Base-by-base conservation (phyloP, 2,113 vertebrate species). In the Scopus umbretta region DNA sequence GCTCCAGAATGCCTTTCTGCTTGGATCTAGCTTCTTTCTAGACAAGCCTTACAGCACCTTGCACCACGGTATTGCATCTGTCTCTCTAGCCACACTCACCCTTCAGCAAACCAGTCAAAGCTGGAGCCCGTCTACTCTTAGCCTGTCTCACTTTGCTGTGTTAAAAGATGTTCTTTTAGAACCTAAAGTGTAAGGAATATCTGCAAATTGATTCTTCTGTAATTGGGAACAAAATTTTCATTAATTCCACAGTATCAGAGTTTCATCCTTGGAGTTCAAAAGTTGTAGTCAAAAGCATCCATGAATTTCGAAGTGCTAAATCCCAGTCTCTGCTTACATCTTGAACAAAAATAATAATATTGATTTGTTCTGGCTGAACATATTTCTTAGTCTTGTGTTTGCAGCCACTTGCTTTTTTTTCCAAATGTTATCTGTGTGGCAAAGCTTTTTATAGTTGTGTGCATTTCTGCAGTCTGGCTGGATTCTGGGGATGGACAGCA, bases 41-140 rank as follows among this genome's bases (percentile, higher is more conserved):
- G 63, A 8, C 16, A 38, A 79, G 55, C 8, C 22, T 50, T 38
- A 0, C n/a, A 72, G 56, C 58, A 16, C 26, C 36, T 91, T 36
- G 2, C n/a, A 15, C n/a, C 3, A 0, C 43, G 50, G 74, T 40
- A 6, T 40, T 21, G 10, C 45, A 9, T 25, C 55, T 89, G 2
- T 79, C 17, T 53, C 30, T 27, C 30, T 16, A 10, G 16, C 59
- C 52, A 3, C 25, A 3, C 10, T 49, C 80, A 5, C 8, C 59
- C 61, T 58, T 22, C 50, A 74, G 45, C 85, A 83, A 29, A 49
- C 22, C 49, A 19, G 6, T 50, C 34, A 30, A 9, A 53, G 34
- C 5, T 53, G 55, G 50, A 80, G 38, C 25, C 42, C 29, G n/a
- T 22, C 50, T 84, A 0, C 68, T 58, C 7, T n/a, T 86, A 29